phyloP scores from a whole-genome alignment of 2,113 vertebrate genomes.

The Saccopteryx bilineata region DNA sequence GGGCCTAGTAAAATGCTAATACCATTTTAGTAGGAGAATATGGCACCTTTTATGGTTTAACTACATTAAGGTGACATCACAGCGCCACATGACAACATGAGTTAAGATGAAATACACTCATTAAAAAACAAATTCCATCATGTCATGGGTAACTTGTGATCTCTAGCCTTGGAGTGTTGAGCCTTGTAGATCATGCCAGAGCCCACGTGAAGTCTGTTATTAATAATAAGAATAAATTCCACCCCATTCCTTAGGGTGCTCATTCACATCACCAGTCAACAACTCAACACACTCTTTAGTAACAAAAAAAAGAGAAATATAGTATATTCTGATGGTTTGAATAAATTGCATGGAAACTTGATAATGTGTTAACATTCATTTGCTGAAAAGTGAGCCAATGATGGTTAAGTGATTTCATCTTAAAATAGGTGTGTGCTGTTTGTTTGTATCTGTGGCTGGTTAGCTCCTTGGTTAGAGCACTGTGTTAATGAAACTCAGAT shows the following conservation, averaged over 20 bases:
- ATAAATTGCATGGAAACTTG: constrained; percentile 88
- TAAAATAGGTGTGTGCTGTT: constrained; percentile 27
- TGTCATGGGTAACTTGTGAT: constrained; percentile 76
- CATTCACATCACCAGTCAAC: constrained; percentile 86
- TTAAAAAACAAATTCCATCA: constrained; percentile 79
- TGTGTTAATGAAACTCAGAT: not conserved
- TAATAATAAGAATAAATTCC: constrained; percentile 88
- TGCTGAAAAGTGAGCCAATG: constrained; percentile 82
- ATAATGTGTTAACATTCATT: constrained; percentile 85
- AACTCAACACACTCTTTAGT: constrained; percentile 85
- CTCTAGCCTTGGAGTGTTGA: constrained; percentile 83
- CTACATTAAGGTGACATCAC: constrained; percentile 57
- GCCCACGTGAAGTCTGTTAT: constrained; percentile 83
- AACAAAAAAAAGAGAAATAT: constrained; percentile 82
- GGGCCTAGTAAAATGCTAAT: constrained; percentile 58
- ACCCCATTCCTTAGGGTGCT: constrained; percentile 81
- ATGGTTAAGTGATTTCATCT: constrained; percentile 81
- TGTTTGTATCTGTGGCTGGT: constrained; percentile 27
- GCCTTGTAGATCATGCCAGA: constrained; percentile 77
- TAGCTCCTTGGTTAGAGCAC: not conserved
- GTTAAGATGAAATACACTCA: constrained; percentile 76
- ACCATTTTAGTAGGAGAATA: constrained; percentile 64
- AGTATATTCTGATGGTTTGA: constrained; percentile 83
- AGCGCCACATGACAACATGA: constrained; percentile 59
- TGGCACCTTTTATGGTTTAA: constrained; percentile 75